A percentile compares a stretch with the other conserved stretches of the same genome.
phyloP scores from a whole-genome alignment of 2,113 vertebrate species.

The Microcebus lehilahytsara region DNA sequence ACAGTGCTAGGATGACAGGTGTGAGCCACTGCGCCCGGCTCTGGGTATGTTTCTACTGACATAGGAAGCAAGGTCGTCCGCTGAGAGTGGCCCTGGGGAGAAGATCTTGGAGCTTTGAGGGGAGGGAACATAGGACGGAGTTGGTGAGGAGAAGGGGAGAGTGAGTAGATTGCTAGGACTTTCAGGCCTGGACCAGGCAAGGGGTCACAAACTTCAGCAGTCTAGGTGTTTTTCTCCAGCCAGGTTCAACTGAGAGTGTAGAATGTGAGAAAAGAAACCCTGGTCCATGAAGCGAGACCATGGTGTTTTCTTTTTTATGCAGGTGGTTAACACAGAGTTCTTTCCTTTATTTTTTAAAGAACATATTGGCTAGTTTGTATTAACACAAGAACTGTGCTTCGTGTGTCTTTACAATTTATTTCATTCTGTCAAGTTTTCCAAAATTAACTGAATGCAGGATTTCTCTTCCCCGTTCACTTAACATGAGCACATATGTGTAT shows the following conservation, averaged over 20 bases:
- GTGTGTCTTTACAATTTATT: not conserved
- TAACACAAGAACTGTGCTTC: not conserved
- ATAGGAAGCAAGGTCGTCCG: not conserved
- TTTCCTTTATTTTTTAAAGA: not conserved
- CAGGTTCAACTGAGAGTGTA: not conserved
- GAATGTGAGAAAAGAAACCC: not conserved
- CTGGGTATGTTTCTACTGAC: not conserved
- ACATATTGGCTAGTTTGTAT: not conserved
- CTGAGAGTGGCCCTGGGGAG: not conserved
- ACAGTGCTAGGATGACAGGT: no score
- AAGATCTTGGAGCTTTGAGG: not conserved
- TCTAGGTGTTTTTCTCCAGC: not conserved
- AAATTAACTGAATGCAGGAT: not conserved
- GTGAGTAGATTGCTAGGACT: not conserved
- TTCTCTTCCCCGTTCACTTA: not conserved
- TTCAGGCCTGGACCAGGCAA: not conserved
- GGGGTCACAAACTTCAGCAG: not conserved
- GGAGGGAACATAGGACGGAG: not conserved
- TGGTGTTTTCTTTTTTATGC: not conserved
- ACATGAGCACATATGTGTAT: not conserved
- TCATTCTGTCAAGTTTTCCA: not conserved
- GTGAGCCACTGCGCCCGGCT: not conserved
- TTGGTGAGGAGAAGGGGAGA: not conserved
- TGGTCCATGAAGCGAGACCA: not conserved
- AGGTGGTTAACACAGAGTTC: not conserved